These are phyloP conservation scores for Coendou prehensilis DNA, from an alignment of 2,797 vertebrate species.

Conservation along the genomic window DNA sequence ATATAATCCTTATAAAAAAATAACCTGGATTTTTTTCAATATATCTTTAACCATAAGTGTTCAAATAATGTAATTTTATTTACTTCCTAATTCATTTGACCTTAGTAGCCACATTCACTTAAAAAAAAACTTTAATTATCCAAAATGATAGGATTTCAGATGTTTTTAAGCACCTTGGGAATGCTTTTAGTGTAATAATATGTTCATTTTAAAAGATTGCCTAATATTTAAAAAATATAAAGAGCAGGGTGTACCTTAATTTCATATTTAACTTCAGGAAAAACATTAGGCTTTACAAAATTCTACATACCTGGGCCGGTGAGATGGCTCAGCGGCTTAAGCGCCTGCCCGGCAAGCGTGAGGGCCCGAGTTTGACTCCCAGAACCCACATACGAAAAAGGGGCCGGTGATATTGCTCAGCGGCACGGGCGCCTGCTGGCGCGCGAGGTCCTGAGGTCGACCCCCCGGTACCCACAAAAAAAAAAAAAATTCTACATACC, in stretches of 20 bases:
- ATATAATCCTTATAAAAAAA: neutral
- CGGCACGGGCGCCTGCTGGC: too few species aligned
- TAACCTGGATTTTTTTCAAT: neutral
- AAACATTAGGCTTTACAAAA: neutral
- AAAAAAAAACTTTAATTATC: neutral
- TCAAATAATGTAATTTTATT: neutral
- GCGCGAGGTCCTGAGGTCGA: too few species aligned
- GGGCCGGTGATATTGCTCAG: too few species aligned
- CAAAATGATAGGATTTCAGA: neutral
- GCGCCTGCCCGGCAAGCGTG: too few species aligned
- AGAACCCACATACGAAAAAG: too few species aligned
- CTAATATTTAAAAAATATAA: neutral
- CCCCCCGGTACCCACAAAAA: too few species aligned
- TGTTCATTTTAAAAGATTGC: neutral
- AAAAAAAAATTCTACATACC: too few species aligned
- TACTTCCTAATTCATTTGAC: neutral
- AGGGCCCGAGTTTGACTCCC: too few species aligned
- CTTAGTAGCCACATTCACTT: neutral
- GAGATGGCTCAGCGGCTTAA: too few species aligned
- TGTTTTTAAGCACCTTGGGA: neutral
- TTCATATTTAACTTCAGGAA: neutral
- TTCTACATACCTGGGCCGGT: too few species aligned
- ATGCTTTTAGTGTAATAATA: neutral
- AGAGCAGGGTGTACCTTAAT: neutral
- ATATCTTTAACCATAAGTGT: neutral